Evolutionary conservation across 2,888 invertebrate species (phyloP).

Genomic region (Synergus itoensis): DNA sequence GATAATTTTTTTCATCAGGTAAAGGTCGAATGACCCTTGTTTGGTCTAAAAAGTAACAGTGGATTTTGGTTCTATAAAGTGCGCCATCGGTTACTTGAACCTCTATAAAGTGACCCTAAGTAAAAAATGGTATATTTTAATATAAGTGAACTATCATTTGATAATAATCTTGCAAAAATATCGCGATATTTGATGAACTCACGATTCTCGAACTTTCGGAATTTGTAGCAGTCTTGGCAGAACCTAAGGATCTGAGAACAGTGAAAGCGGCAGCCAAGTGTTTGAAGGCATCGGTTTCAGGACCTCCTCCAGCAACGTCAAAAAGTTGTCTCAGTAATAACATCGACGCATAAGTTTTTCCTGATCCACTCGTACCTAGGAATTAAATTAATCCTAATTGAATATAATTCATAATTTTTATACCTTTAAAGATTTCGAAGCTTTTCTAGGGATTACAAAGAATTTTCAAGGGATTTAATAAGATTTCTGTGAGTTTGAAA

Average conservation of each 20-base stretch:
- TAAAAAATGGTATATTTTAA: slow-evolving; percentile 48
- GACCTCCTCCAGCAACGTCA: slow-evolving; percentile 95
- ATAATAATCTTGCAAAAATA: neutral
- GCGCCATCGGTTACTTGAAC: slow-evolving; percentile 97
- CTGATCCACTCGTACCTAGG: slow-evolving; percentile 92
- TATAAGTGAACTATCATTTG: neutral
- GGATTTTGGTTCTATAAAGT: slow-evolving; percentile 96
- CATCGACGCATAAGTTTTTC: slow-evolving; percentile 97
- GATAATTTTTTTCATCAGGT: slow-evolving; percentile 95
- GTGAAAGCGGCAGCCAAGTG: slow-evolving; percentile 97
- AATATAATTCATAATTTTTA: neutral
- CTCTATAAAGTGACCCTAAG: slow-evolving; percentile 96
- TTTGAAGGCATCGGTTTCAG: slow-evolving; percentile 97
- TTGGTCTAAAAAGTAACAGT: slow-evolving; percentile 97
- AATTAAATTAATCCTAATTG: slow-evolving; percentile 36
- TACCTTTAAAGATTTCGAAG: too few relatives aligned
- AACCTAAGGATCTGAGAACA: slow-evolving; percentile 93
- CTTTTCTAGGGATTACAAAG: too few relatives aligned
- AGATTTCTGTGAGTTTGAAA: too few relatives aligned
- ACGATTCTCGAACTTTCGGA: slow-evolving; percentile 96
- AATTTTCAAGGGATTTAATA: too few relatives aligned
- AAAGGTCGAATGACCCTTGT: slow-evolving; percentile 93
- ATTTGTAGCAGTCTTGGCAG: slow-evolving; percentile 93
- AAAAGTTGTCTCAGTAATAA: slow-evolving; percentile 93
- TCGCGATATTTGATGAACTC: slow-evolving; percentile 67